Evolutionary conservation across 2,888 invertebrate genomes (phyloP).

Genomic region (Ichneumoninae sp.): DNA sequence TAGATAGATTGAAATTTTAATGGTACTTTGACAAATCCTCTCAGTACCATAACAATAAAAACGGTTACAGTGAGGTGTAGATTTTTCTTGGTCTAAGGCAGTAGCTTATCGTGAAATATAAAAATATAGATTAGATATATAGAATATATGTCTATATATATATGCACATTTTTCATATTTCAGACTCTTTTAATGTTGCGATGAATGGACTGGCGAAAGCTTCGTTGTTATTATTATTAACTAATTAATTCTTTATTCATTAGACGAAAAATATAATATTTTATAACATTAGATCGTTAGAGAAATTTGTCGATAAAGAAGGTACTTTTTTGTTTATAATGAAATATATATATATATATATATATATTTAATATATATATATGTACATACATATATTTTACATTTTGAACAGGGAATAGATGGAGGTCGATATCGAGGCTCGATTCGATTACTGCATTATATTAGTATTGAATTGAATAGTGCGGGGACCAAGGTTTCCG

Average conservation of each 20-base stretch:
- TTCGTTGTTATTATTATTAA: background rate
- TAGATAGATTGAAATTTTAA: no score
- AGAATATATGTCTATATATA: no score
- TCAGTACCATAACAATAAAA: no score
- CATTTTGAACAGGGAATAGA: background rate
- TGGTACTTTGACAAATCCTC: no score
- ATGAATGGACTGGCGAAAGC: background rate
- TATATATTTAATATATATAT: background rate
- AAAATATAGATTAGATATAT: no score
- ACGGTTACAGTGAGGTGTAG: no score
- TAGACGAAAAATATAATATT: no score
- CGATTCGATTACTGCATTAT: background rate
- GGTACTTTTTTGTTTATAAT: background rate
- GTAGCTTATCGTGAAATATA: no score
- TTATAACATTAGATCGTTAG: no score
- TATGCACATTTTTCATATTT: background rate
- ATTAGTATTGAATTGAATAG: slow-evolving; percentile 21
- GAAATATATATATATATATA: background rate
- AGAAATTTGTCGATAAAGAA: no score
- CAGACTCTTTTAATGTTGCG: slow-evolving; percentile 18
- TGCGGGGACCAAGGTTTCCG: background rate
- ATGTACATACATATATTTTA: background rate
- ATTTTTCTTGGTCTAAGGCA: no score
- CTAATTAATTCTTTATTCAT: no score
- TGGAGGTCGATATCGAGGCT: background rate